These are phyloP conservation scores for Netelia inedita DNA, from an alignment of 2,888 invertebrate genomes.

Conservation along the genomic window DNA sequence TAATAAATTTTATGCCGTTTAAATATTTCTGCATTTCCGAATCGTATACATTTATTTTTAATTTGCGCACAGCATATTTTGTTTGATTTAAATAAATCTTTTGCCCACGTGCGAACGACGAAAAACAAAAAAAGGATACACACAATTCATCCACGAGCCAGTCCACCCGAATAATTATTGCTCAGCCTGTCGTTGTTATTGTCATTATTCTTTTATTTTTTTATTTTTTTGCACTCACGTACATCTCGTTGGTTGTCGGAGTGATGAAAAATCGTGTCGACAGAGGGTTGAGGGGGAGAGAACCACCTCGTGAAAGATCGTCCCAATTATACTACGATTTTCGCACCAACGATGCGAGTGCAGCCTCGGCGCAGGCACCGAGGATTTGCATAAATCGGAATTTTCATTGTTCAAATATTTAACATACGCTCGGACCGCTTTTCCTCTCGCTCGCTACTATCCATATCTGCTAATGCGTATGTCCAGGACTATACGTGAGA, in stretches of 20 bases:
- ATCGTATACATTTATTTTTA: neutral
- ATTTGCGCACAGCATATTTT: neutral
- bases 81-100: constrained; percentile 6
- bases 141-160: constrained; percentile 19
- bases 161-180: constrained; percentile 39
- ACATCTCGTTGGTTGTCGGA: constrained; percentile 23
- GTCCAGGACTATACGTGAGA: constrained; percentile 8
- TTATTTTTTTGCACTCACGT: constrained; percentile 1
- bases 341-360: constrained; percentile 25
- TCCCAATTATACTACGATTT: constrained; percentile 62
- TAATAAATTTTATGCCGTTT: neutral
- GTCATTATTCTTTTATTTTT: neutral
- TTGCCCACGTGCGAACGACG: constrained; percentile 1
- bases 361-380: constrained; percentile 15
- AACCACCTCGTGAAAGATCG: constrained; percentile 39
- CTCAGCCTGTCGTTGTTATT: constrained; percentile 31
- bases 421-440: constrained; percentile 65
- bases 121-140: constrained; percentile 6
- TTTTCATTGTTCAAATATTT: constrained; percentile 72
- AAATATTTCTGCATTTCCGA: neutral
- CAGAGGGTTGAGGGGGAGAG: constrained; percentile 7
- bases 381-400: constrained; percentile 65
- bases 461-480: constrained; percentile 9
- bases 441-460: constrained; percentile 46
- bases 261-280: constrained; percentile 44